Conservation (phyloP, 1,140 invertebrate species). For the Leguminivora glycinivorella region DNA sequence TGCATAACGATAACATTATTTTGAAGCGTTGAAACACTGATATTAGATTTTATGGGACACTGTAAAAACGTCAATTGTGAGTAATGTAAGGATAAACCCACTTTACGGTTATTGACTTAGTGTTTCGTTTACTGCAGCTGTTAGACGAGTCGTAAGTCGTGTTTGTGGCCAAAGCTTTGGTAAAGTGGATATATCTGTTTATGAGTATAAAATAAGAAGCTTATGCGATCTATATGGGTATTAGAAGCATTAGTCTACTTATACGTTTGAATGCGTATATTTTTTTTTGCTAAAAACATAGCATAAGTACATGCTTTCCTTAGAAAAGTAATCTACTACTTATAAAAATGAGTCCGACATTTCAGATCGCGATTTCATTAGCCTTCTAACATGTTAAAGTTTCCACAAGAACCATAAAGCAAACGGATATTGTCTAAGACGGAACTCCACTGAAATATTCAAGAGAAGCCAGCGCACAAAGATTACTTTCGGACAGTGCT, state of each 20-base stretch:
- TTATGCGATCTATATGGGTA: too few relatives aligned
- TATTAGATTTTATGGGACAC: background rate
- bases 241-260: too few relatives aligned
- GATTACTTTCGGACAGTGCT: conserved; percentile 21
- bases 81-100: background rate
- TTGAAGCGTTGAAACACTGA: conserved; percentile 7
- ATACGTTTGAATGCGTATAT: too few relatives aligned
- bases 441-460: conserved; percentile 14
- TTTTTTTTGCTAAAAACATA: too few relatives aligned
- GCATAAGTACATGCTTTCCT: too few relatives aligned
- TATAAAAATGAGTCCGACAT: too few relatives aligned
- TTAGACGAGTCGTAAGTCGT: background rate
- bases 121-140: conserved; percentile 2
- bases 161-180: background rate
- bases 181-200: background rate
- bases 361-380: too few relatives aligned
- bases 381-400: background rate
- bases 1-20: conserved; percentile 4
- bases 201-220: background rate
- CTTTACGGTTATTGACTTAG: background rate
- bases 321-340: too few relatives aligned
- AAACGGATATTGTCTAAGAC: conserved; percentile 2
- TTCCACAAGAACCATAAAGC: background rate
- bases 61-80: background rate
- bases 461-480: conserved; percentile 11